A percentile compares a stretch with the other conserved stretches of the same genome.
Conservation (phyloP, 1,140 invertebrate species). For the Drosophila bocqueti region DNA sequence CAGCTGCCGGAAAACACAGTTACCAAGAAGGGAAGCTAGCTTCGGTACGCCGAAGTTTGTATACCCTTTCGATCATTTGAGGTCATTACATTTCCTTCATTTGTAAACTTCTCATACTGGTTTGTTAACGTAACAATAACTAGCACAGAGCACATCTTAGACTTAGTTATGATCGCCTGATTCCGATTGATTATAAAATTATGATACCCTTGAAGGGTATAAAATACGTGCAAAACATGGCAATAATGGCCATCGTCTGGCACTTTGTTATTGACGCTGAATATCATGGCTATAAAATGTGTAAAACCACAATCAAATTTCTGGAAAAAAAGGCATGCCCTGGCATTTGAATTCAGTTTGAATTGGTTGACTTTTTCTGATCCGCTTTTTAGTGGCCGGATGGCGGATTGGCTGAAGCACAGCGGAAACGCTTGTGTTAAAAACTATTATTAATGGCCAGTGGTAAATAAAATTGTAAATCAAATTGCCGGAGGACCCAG, state of each 20-base stretch:
- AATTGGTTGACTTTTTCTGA: conserved; percentile 12
- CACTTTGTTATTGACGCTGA: conserved; percentile 44
- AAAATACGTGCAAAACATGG: conserved; percentile 41
- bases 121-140: no score
- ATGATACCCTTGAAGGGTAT: neutral
- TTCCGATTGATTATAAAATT: neutral
- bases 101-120: no score
- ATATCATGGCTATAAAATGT: conserved; percentile 41
- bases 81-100: no score
- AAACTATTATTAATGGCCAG: conserved; percentile 36
- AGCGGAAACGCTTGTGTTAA: conserved; percentile 19
- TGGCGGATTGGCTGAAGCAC: neutral
- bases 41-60: neutral
- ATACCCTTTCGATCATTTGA: neutral
- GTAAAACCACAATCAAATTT: conserved; percentile 38
- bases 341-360: conserved; percentile 44
- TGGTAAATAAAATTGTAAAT: conserved; percentile 47
- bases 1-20: neutral
- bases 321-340: conserved; percentile 3
- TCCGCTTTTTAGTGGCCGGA: neutral
- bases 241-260: conserved; percentile 16
- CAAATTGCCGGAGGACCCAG: conserved; percentile 14
- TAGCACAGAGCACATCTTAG: neutral
- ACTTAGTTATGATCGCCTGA: neutral
- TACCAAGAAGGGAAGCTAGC: neutral